Evolutionary conservation across 2,888 invertebrate genomes (phyloP), one percentile per base, ranked within the genome.

Genomic region (Drosophila yooni): DNA sequence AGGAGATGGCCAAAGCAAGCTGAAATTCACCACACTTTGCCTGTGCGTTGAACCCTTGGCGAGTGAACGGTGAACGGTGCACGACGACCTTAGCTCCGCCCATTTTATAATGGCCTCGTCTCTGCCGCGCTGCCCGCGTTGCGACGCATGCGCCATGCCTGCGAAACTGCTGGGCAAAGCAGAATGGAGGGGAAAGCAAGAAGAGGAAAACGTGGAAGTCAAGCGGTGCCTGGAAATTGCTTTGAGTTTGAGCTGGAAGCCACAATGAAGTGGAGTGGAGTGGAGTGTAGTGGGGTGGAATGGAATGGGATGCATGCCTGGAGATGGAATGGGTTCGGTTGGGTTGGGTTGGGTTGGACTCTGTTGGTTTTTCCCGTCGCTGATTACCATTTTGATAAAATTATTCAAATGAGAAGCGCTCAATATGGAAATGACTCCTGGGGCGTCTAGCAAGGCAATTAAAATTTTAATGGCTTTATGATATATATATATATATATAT

Each of bases 21-120:
- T 18, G 58, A 77, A 90, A 89, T 73, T 77, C 91, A 90, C 91
- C 88, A 89, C 89, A 57, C 59, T 46, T 46, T 40, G 70, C 10
- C 63, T 74, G 74, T 65, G 70, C 72, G 63, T 71, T 76, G 72
- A 76, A 71, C 60, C 68, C 73, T 76, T 69, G 80, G 60, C 66
- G 3, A 46, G 46, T 21, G 21, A 46, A 46, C 46, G 46, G 18
- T 38, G 18, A 38, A 38, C 38, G 38, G 46, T 25, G 27, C 65
- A 64, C 57, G 70, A 56, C 82, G 64, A 74, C 70, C 75, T 85
- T 84, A 73, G 85, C 92, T 91, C 92, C 92, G 92, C 92, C 92
- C 80, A 80, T 92, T 92, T 92, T 87, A 86, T 81, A 92, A 92
- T 92, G 92, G 92, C 91, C 86, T 31, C 43, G 27, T 21, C 15